Conservation (phyloP, 2,888 invertebrate genomes). For the Smittia sp. region DNA sequence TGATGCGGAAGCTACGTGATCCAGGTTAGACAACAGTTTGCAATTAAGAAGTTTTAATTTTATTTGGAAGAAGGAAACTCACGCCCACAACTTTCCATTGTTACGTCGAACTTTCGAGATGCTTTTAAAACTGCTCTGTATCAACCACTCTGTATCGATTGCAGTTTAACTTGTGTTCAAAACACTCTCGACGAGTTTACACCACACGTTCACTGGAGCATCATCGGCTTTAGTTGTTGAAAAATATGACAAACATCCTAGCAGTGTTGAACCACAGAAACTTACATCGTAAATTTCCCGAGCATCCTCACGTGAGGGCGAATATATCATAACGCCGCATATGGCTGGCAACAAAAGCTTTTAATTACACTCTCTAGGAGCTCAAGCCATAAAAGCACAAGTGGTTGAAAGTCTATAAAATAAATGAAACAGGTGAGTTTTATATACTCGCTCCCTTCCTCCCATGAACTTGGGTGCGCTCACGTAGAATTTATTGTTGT, state of each 20-base stretch:
- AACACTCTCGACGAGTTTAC: too few relatives aligned
- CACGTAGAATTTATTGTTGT: constrained; percentile 19
- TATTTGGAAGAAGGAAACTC: constrained; percentile 1
- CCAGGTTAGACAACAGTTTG: constrained; percentile 32
- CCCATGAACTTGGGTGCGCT: background rate
- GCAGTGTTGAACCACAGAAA: background rate
- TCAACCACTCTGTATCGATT: too few relatives aligned
- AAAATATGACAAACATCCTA: constrained; percentile 3
- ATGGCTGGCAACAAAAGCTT: constrained; percentile 24
- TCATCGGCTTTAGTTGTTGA: background rate
- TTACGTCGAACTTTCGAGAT: too few relatives aligned
- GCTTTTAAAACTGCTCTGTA: too few relatives aligned
- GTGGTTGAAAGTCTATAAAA: constrained; percentile 38
- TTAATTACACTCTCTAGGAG: constrained; percentile 36
- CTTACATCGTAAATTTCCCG: constrained; percentile 1
- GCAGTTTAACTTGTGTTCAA: too few relatives aligned
- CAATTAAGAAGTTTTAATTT: constrained; percentile 36
- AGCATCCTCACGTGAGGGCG: background rate
- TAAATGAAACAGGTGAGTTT: constrained; percentile 34
- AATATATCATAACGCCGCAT: constrained; percentile 22
- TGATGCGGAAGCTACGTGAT: constrained; percentile 22
- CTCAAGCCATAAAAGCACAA: constrained; percentile 35
- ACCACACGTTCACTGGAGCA: too few relatives aligned
- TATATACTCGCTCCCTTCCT: constrained; percentile 12
- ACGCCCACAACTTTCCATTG: background rate